Percentiles rank a stretch among this genome's conserved stretches.
Evolutionary conservation across 2,888 invertebrate species (phyloP).

Genomic region (Polymixis flavicincta): DNA sequence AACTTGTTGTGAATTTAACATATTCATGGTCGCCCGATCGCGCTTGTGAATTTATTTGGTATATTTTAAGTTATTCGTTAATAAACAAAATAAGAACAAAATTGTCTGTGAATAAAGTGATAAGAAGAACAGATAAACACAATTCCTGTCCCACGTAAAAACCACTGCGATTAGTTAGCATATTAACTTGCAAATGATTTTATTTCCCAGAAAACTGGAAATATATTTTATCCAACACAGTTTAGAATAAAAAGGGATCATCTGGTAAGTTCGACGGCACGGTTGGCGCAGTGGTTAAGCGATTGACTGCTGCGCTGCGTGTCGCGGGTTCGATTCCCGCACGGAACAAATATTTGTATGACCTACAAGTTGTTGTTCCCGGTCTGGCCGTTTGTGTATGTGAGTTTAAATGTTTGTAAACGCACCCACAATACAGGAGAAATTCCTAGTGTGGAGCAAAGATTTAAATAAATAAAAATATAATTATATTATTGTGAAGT

Average conservation of each 20-base stretch:
- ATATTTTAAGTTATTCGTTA: not conserved
- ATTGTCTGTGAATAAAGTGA: not conserved
- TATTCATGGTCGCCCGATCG: not conserved
- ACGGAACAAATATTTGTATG: no score
- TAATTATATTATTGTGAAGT: not conserved
- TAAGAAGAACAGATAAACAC: not conserved
- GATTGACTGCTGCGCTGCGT: no score
- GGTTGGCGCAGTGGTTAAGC: no score
- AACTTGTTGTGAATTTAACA: slow-evolving; percentile 8
- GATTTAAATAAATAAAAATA: no score
- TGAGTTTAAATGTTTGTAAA: no score
- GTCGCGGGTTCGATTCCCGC: no score
- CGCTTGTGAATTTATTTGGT: not conserved
- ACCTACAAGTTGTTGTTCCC: no score
- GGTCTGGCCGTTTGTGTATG: no score
- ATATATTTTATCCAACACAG: not conserved
- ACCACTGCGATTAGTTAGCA: not conserved
- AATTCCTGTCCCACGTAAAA: slow-evolving; percentile 6
- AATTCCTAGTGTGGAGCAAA: no score
- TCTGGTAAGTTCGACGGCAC: no score
- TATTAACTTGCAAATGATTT: not conserved
- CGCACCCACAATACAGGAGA: no score
- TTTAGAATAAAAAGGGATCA: not conserved
- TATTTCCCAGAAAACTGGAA: not conserved
- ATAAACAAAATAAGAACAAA: not conserved